phyloP scores from a whole-genome alignment of 2,113 vertebrate species.

The Vidua chalybeata region DNA sequence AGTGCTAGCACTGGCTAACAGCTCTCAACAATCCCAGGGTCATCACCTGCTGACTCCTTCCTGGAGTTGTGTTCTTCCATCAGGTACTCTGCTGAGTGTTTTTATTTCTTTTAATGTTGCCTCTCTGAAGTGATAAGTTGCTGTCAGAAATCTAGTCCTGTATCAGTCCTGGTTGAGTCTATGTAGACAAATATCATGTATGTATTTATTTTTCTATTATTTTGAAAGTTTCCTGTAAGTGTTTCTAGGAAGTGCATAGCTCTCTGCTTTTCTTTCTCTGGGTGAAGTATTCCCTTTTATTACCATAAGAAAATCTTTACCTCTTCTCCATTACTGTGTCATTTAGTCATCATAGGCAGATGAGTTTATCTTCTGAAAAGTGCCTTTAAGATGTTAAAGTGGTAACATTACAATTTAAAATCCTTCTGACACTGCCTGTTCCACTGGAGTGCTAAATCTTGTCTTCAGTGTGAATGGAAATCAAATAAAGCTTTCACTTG shows the following conservation, averaged over 20 bases:
- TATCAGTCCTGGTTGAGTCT: neutral
- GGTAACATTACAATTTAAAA: conserved; percentile 58
- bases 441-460: conserved; percentile 38
- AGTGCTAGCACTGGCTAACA: neutral
- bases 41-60: neutral
- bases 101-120: neutral
- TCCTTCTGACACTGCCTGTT: conserved; percentile 47
- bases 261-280: neutral
- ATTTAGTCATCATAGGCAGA: conserved; percentile 39
- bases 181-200: neutral
- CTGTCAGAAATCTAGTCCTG: neutral
- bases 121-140: neutral
- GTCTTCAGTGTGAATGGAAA: conserved; percentile 33
- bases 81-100: neutral
- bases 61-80: neutral
- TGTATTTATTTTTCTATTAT: neutral
- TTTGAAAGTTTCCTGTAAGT: neutral
- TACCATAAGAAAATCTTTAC: conserved; percentile 33
- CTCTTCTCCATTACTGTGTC: conserved; percentile 43
- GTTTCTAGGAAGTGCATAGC: neutral
- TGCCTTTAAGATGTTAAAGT: conserved; percentile 59
- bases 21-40: neutral
- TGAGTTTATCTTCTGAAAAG: conserved; percentile 47
- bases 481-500: conserved; percentile 64
- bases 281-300: neutral